These are phyloP conservation scores for Asbolus verrucosus DNA, from an alignment of 1,140 invertebrate species.

Conservation along the genomic window DNA sequence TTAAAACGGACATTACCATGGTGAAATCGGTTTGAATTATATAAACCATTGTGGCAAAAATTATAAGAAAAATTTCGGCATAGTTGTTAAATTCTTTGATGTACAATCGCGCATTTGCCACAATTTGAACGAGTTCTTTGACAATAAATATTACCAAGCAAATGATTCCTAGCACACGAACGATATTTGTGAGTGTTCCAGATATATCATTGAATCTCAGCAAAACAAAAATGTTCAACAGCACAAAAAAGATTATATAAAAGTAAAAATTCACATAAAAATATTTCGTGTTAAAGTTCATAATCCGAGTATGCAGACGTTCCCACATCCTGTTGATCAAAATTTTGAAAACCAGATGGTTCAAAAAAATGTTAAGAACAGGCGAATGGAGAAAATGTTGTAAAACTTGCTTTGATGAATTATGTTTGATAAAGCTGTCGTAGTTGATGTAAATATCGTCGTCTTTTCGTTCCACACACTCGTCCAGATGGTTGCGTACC, in stretches of 20 bases:
- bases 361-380: constrained; percentile 45
- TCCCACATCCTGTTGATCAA: constrained; percentile 50
- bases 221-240: constrained; percentile 48
- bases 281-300: neutral
- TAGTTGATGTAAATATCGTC: constrained; percentile 26
- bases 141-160: constrained; percentile 21
- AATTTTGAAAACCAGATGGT: constrained; percentile 50
- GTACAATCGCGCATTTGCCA: constrained; percentile 38
- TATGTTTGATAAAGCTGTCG: constrained; percentile 48
- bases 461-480: constrained; percentile 43
- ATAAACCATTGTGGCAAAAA: constrained; percentile 5
- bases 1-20: constrained; percentile 44
- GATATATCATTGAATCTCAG: constrained; percentile 13
- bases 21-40: constrained; percentile 34
- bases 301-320: neutral
- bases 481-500: constrained; percentile 45
- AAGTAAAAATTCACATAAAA: constrained; percentile 49
- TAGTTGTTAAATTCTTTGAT: constrained; percentile 47
- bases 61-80: constrained; percentile 44
- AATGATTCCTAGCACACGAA: constrained; percentile 1
- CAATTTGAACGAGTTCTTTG: constrained; percentile 50
- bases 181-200: constrained; percentile 6
- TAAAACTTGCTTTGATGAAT: constrained; percentile 45
- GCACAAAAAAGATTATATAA: constrained; percentile 44
- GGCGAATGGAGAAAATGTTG: constrained; percentile 30